These are phyloP conservation scores for Lateolabrax maculatus DNA, from an alignment of 2,797 vertebrate genomes.

Conservation along the genomic window DNA sequence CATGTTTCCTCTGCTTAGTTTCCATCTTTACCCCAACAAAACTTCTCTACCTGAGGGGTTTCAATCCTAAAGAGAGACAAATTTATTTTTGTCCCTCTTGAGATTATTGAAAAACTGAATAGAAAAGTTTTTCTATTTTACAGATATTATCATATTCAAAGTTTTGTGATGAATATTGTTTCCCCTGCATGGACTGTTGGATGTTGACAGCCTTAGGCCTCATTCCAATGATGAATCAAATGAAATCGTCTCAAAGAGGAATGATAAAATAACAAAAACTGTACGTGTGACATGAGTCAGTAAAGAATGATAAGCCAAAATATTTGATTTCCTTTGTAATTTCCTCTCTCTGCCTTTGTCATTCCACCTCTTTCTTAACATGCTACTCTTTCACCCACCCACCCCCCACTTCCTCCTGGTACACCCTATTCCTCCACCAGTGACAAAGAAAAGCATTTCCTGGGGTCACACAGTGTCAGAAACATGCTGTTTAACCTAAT, in stretches of 20 bases:
- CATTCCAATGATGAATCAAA: background rate
- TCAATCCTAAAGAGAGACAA: background rate
- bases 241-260: background rate
- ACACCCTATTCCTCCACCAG: constrained; percentile 22
- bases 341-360: background rate
- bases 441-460: constrained; percentile 66
- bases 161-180: constrained; percentile 13
- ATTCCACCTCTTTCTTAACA: constrained; percentile 2
- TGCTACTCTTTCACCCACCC: background rate
- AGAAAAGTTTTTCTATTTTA: background rate
- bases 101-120: constrained; percentile 6
- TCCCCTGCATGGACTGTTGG: background rate
- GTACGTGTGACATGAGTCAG: background rate
- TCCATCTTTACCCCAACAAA: background rate
- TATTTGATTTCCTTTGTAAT: background rate
- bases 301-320: background rate
- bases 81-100: constrained; percentile 10
- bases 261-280: background rate
- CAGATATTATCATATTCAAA: constrained; percentile 6
- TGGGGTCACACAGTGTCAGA: constrained; percentile 64
- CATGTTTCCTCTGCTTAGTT: background rate
- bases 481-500: constrained; percentile 58
- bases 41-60: background rate
- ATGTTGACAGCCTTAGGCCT: background rate
- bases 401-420: constrained; percentile 49